phyloP scores from a whole-genome alignment of 2,888 invertebrate species.

The Ligdia adustata region DNA sequence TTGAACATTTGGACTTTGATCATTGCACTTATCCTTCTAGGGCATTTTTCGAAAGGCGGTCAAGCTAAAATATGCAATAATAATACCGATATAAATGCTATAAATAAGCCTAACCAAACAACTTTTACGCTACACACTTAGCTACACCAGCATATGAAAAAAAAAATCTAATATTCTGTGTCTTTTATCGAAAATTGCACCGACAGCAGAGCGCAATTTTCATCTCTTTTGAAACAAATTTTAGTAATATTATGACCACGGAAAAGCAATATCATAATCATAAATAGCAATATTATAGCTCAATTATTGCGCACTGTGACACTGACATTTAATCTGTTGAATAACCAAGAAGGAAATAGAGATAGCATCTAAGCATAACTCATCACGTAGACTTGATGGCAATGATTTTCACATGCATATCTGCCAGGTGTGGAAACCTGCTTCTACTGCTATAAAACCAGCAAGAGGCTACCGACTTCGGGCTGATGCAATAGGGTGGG shows the following conservation, averaged over 20 bases:
- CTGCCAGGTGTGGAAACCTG: slow-evolving; percentile 57
- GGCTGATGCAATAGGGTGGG: slow-evolving; percentile 76
- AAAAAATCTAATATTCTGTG: no score
- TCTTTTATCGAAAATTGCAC: no score
- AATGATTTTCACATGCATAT: slow-evolving; percentile 39
- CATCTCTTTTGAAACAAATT: no score
- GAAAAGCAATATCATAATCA: no score
- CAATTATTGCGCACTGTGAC: slow-evolving; percentile 28
- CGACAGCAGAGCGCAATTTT: no score
- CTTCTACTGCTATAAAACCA: slow-evolving; percentile 50
- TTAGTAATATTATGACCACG: no score
- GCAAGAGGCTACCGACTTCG: slow-evolving; percentile 62
- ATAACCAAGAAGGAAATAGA: slow-evolving; percentile 4
- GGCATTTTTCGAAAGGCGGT: slow-evolving; percentile 24
- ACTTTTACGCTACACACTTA: background rate
- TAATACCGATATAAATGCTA: background rate
- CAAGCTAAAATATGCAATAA: slow-evolving; percentile 10
- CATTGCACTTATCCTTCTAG: slow-evolving; percentile 11
- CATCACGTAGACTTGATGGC: slow-evolving; percentile 28
- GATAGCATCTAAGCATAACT: slow-evolving; percentile 22
- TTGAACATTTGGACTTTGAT: slow-evolving; percentile 4
- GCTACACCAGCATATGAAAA: no score
- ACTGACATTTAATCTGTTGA: slow-evolving; percentile 36
- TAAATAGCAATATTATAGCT: slow-evolving; percentile 3
- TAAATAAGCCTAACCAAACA: slow-evolving; percentile 1